Evolutionary conservation across 2,113 vertebrate genomes (phyloP).

Genomic region (Pituophis catenifer): DNA sequence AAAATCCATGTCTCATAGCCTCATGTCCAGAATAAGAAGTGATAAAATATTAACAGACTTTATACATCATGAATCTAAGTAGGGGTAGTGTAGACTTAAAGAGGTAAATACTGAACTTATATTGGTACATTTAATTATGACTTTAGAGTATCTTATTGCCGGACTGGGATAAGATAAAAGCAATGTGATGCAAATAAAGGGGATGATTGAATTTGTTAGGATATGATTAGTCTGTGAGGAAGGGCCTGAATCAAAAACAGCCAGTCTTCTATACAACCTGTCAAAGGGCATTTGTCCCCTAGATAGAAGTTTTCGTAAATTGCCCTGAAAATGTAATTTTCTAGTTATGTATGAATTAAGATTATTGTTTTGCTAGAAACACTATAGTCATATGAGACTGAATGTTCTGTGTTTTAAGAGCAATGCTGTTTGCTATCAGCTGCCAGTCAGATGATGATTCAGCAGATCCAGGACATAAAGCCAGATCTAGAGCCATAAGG

Average conservation of each 20-base stretch:
- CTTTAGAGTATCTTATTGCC: background rate
- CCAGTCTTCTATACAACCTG: background rate
- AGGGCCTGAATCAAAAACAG: background rate
- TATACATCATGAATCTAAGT: background rate
- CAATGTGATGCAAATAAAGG: background rate
- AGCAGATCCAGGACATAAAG: background rate
- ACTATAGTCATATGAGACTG: background rate
- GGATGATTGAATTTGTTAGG: background rate
- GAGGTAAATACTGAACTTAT: background rate
- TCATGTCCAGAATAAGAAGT: background rate
- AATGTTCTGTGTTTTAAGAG: background rate
- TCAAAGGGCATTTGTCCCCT: background rate
- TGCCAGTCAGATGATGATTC: conserved; percentile 25
- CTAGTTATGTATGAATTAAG: background rate
- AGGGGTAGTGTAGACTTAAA: background rate
- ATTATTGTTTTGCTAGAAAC: background rate
- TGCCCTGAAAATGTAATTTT: background rate
- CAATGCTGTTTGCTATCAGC: background rate
- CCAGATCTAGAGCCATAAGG: background rate
- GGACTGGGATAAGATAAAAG: background rate
- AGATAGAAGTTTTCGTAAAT: background rate
- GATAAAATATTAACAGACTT: background rate
- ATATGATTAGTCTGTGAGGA: background rate
- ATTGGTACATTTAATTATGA: background rate
- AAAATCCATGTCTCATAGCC: background rate